These are phyloP conservation scores for Venustaconcha ellipsiformis DNA, from an alignment of 1,140 invertebrate genomes.

Conservation along the genomic window DNA sequence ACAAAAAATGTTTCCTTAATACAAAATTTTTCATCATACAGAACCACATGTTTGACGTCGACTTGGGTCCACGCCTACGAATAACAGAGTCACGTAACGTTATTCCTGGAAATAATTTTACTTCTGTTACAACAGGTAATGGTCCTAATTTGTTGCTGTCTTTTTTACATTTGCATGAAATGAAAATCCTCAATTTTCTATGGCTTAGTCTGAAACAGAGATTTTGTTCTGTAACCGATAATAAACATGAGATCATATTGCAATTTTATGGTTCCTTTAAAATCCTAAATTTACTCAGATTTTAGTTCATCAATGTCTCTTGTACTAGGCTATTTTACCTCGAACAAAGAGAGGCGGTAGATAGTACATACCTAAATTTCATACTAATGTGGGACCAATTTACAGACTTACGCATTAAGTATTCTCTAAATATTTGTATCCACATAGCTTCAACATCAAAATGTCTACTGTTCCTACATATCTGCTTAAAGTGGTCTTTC, in stretches of 20 bases:
- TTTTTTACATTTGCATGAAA: neutral
- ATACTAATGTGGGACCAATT: no score
- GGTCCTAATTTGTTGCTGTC: neutral
- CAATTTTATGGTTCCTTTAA: neutral
- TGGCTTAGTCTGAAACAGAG: neutral
- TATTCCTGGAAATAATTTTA: constrained; percentile 2
- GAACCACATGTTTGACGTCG: constrained; percentile 29
- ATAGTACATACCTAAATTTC: no score
- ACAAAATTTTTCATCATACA: neutral
- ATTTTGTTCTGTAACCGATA: neutral
- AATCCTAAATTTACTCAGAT: no score
- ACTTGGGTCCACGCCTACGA: constrained; percentile 25
- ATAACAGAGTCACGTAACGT: constrained; percentile 22
- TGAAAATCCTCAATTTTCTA: neutral
- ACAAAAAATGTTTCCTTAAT: no score
- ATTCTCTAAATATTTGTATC: no score
- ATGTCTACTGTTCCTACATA: no score
- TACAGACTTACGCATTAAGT: no score
- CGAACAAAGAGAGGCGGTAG: no score
- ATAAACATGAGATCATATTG: neutral
- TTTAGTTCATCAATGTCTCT: no score
- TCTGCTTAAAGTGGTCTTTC: no score
- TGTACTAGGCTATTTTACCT: no score
- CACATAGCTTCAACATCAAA: no score
- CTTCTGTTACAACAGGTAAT: constrained; percentile 18